Conservation (phyloP, 2,888 invertebrate species). For the Prenolepis imparis region DNA sequence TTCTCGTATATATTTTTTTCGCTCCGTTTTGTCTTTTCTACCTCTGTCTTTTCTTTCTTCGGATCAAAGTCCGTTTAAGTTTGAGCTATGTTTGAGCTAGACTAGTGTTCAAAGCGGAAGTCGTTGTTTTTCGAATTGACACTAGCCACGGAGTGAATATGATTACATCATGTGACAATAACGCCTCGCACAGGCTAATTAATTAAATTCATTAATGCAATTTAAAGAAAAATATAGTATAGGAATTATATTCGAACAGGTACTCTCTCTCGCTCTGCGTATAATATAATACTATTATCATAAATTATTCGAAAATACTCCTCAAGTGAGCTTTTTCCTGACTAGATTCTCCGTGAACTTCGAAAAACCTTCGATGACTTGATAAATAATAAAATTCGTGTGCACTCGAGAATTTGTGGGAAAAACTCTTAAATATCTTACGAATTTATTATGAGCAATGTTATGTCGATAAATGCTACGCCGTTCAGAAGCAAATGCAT, state of each 20-base stretch:
- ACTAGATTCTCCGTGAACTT: conserved; percentile 62
- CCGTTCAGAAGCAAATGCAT: conserved; percentile 18
- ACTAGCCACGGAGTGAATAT: conserved; percentile 44
- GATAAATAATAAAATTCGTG: conserved; percentile 53
- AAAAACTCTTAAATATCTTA: not conserved
- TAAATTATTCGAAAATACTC: conserved; percentile 55
- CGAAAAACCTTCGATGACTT: conserved; percentile 9
- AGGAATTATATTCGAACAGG: conserved; percentile 69
- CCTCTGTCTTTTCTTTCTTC: conserved; percentile 14
- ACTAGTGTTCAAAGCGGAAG: conserved; percentile 47
- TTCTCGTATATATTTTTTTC: conserved; percentile 39
- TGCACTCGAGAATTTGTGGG: conserved; percentile 10
- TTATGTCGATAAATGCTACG: conserved; percentile 3
- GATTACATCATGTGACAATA: conserved; percentile 15
- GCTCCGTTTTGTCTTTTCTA: conserved; percentile 23
- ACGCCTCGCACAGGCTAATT: conserved; percentile 20
- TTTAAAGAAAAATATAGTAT: conserved; percentile 34
- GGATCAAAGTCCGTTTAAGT: not conserved
- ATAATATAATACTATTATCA: conserved; percentile 46
- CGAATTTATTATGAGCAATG: conserved; percentile 11
- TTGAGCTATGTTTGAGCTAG: conserved; percentile 53
- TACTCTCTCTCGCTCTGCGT: conserved; percentile 54
- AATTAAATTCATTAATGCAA: conserved; percentile 41
- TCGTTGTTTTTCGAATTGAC: conserved; percentile 55
- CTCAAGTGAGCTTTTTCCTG: conserved; percentile 43